Conservation (phyloP, 2,113 vertebrate species). For the Delphinapterus leucas region DNA sequence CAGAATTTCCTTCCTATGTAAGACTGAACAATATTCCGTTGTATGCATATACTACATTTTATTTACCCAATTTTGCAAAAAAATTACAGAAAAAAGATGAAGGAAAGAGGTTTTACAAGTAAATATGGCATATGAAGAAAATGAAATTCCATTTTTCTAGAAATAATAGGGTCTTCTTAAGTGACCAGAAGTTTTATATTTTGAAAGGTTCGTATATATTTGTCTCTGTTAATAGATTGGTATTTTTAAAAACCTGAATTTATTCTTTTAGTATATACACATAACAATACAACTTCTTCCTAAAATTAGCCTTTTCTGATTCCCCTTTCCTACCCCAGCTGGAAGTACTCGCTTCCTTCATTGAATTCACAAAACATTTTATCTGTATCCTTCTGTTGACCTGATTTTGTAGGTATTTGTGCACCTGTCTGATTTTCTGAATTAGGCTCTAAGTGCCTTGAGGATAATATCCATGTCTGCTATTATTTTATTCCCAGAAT, state of each 20-base stretch:
- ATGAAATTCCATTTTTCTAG: background rate
- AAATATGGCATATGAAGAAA: background rate
- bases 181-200: background rate
- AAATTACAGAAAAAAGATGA: background rate
- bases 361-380: background rate
- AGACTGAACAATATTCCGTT: too few species aligned
- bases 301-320: background rate
- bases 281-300: background rate
- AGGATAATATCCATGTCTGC: background rate
- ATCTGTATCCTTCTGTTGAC: background rate
- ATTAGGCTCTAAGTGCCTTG: background rate
- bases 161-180: background rate
- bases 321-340: background rate
- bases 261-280: background rate
- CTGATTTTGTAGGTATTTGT: background rate
- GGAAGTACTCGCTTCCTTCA: background rate
- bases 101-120: background rate
- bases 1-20: too few species aligned
- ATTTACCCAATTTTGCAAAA: background rate
- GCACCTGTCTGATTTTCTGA: background rate
- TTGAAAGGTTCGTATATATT: slow-evolving; percentile 10
- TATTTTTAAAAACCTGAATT: background rate
- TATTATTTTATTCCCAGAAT: background rate
- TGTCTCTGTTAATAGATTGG: background rate
- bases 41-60: background rate